Evolutionary conservation across 2,113 vertebrate genomes (phyloP).

Genomic region (Origma solitaria): DNA sequence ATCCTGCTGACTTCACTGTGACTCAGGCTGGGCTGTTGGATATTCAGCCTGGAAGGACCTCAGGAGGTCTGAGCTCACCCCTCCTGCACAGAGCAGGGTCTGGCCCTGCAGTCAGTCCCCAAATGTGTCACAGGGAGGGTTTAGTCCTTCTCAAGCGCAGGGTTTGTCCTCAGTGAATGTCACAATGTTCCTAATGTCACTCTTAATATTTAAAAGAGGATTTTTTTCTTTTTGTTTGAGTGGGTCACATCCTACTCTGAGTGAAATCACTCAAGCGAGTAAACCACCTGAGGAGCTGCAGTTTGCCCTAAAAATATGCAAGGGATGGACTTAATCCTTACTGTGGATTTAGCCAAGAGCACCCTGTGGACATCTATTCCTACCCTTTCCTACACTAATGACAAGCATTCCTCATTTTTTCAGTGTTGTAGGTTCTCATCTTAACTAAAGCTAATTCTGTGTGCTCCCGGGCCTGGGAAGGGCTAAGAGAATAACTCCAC

Average conservation of each 20-base stretch:
- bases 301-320: not conserved
- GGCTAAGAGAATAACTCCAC: not conserved
- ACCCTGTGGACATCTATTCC: not conserved
- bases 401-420: not conserved
- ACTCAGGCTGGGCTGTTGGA: not conserved
- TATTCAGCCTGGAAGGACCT: not conserved
- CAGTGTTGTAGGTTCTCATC: not conserved
- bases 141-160: not conserved
- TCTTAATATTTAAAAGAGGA: not conserved
- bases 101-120: not conserved
- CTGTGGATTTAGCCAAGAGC: not conserved
- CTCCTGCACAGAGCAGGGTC: not conserved
- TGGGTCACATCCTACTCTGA: not conserved
- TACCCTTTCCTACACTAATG: rapidly evolving
- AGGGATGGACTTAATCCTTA: not conserved
- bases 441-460: rapidly evolving
- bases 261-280: not conserved
- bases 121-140: not conserved
- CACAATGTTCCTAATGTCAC: not conserved
- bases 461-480: not conserved
- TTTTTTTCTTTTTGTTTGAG: not conserved
- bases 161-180: not conserved
- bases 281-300: not conserved
- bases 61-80: not conserved
- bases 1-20: not conserved